Evolutionary conservation across 1,140 invertebrate genomes (phyloP), one percentile per base, ranked within the genome.

Genomic region (Drosophila pachea): DNA sequence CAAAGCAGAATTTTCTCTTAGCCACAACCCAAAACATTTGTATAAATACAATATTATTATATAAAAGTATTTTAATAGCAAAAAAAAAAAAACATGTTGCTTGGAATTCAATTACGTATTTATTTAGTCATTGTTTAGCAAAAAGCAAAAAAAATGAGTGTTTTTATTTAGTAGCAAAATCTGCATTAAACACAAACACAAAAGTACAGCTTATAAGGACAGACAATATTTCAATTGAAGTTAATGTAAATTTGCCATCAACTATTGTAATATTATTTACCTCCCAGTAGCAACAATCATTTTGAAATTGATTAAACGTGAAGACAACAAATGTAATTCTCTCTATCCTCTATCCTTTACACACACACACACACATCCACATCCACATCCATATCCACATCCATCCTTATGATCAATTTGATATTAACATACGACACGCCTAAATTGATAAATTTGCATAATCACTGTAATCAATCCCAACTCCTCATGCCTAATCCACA

Each of bases 341-440:
- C 40, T 70, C 38, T 68, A 45, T 64, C 61, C 54, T 66, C 54
- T 70, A 66, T 66, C 48, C 68, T 58, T 11, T 65, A 59, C 65
- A 42, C n/a, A 63, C 60, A 54, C 29, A 68, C 32, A 52, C 12
- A 35, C 49, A 50, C 31, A 50, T 31, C 4, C 38, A 42, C 40
- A 42, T 12, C n/a, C 40, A 42, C 5, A 12, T 7, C 1, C n/a
- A 12, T 0, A 14, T 33, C 14, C 45, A 4, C 11, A 47, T 11
- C 22, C 22, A 43, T 45, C 38, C 49, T 22, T 29, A 47, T 47
- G 49, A 12, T 52, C 8, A 12, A 47, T 52, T 8, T 31, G 29
- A 31, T 12, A 49, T 29, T 14, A 43, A 43, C 2, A 6, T 43
- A 14, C 14, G 12, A 43, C 3, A 22, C 22, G 22, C 22, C 22